phyloP scores from a whole-genome alignment of 2,888 invertebrate genomes.

The Salpingus planirostris region DNA sequence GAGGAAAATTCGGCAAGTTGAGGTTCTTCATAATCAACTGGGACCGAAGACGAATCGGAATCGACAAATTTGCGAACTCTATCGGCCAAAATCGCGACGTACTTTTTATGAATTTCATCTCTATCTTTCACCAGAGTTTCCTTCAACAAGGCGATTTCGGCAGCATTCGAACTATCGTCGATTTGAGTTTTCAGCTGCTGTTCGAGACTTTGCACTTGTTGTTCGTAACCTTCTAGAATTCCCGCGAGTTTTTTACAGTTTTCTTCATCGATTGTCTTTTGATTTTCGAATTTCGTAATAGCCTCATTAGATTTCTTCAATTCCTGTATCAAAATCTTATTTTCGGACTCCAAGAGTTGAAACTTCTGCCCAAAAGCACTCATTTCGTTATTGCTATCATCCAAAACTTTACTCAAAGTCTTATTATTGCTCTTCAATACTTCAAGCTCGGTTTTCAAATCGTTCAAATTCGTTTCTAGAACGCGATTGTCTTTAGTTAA shows the following conservation, averaged over 20 bases:
- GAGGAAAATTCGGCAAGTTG: conserved; percentile 26
- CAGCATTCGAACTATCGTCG: not conserved
- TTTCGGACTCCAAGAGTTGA: conserved; percentile 25
- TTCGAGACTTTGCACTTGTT: conserved; percentile 27
- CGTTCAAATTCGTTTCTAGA: conserved; percentile 24
- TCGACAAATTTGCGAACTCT: conserved; percentile 26
- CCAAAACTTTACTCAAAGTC: conserved; percentile 21
- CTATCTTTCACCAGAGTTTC: conserved; percentile 6
- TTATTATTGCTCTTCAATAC: conserved; percentile 22
- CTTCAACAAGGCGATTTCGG: not conserved
- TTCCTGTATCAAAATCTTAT: conserved; percentile 27
- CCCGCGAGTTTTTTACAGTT: conserved; percentile 22
- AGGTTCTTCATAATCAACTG: conserved; percentile 13
- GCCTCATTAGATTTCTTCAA: conserved; percentile 21
- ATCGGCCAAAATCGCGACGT: conserved; percentile 27
- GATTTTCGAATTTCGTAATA: conserved; percentile 19
- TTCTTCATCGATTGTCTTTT: conserved; percentile 22
- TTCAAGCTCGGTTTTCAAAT: conserved; percentile 26
- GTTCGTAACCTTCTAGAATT: conserved; percentile 26
- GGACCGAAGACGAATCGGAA: conserved; percentile 18
- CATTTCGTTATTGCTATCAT: conserved; percentile 29
- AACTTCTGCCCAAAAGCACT: conserved; percentile 26
- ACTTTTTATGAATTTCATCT: conserved; percentile 24
- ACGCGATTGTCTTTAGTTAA: conserved; percentile 20
- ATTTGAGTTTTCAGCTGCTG: conserved; percentile 29